Evolutionary conservation across 1,140 invertebrate species (phyloP), one percentile per base, ranked within the genome.

Genomic region (Ceratina australensis): DNA sequence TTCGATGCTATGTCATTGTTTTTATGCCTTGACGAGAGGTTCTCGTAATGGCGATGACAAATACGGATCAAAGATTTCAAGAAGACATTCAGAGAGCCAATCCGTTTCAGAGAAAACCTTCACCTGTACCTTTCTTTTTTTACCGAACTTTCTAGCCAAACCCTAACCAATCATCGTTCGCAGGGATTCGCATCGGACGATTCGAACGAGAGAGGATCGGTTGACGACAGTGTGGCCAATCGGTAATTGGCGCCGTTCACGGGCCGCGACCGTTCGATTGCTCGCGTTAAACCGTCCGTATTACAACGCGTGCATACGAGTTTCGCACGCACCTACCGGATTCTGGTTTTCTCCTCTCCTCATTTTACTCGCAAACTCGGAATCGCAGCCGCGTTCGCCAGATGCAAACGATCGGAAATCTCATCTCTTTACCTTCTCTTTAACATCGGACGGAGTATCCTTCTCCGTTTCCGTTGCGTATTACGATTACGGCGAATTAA

Each of bases 171-270:
- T 42, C 26, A n/a, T 33, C 26, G 18, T 63, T 63, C 20, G 18
- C 60, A 13, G 26, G 60, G 33, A 33, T 64, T 65, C 63, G 63
- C 63, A 52, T 52, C 50, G 0, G 10, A 42, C 33, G 15, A 8
- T 22, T 3, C 33, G 22, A 66, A 71, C 63, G 73, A 26, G 68
- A 66, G 83, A 65, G 81, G 83, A 86, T 86, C 82, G 82, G 86
- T 86, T 81, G 86, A 86, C 85, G 84, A 86, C 80, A 83, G 81
- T 87, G 85, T 87, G 78, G 72, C 87, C 67, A 89, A 90, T 89
- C 86, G 79, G 87, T 90, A 89, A 89, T 90, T 89, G 86, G 78
- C 83, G n/a, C 78, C 80, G 33, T 81, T 79, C 85, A 80, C 83
- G 83, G 83, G 10, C 33, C 33, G 33, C 33, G 33, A 42, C 33